Percentiles rank a stretch among this genome's conserved stretches.
phyloP scores from a whole-genome alignment of 2,113 vertebrate species.

The Macaca mulatta region DNA sequence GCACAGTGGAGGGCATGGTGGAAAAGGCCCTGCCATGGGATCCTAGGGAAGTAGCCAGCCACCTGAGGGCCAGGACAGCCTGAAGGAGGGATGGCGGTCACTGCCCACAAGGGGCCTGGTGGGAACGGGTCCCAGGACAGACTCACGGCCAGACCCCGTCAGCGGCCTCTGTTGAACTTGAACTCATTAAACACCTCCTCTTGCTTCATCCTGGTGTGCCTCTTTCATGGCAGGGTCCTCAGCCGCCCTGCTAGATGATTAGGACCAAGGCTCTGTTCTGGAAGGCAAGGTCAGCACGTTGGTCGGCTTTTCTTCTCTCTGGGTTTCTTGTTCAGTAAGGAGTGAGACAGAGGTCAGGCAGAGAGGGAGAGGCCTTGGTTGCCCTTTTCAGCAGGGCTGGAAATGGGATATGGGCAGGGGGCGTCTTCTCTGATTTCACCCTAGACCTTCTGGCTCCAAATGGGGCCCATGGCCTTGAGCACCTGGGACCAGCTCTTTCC shows the following conservation, averaged over 20 bases:
- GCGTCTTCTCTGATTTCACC: background rate
- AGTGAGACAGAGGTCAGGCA: background rate
- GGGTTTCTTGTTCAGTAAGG: background rate
- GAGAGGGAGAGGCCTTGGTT: background rate
- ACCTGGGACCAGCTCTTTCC: background rate
- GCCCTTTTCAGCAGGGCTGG: background rate
- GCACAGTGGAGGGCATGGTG: background rate
- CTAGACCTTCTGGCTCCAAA: background rate
- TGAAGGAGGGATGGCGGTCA: background rate
- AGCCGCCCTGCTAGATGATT: background rate
- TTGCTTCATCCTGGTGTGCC: background rate
- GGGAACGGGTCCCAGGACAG: background rate
- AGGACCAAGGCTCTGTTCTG: background rate
- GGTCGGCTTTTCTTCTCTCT: background rate
- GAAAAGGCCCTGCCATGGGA: background rate
- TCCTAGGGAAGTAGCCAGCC: background rate
- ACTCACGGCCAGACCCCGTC: rapidly evolving
- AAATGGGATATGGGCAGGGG: background rate
- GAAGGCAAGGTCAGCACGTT: rapidly evolving
- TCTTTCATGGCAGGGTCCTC: background rate
- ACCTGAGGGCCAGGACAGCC: background rate
- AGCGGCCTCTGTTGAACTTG: background rate
- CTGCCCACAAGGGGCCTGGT: background rate
- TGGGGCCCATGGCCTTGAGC: background rate
- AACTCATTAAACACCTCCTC: slow-evolving; percentile 10